Percentiles rank a stretch among this genome's conserved stretches.
These are phyloP conservation scores for Branchellion lobata DNA, from an alignment of 2,888 invertebrate genomes.

Conservation along the genomic window DNA sequence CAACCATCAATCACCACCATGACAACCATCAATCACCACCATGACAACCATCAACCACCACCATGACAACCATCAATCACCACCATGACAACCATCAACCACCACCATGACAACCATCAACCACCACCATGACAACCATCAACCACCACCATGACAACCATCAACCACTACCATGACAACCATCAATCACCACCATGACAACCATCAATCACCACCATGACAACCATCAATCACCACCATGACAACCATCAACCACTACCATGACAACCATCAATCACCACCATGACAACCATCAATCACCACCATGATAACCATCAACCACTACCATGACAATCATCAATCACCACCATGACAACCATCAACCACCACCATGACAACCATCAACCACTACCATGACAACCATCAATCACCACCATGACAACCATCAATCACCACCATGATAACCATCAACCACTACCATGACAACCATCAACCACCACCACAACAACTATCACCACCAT, in stretches of 20 bases:
- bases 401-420: too few species aligned
- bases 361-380: not conserved
- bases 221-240: not conserved
- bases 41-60: not conserved
- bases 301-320: not conserved
- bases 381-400: too few species aligned
- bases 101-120: not conserved
- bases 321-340: too few species aligned
- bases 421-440: not conserved
- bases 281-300: not conserved
- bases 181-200: not conserved
- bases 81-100: not conserved
- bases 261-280: too few species aligned
- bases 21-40: not conserved
- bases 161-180: too few species aligned
- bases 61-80: too few species aligned
- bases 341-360: too few species aligned
- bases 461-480: too few species aligned
- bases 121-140: too few species aligned
- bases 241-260: not conserved
- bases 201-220: too few species aligned
- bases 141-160: too few species aligned
- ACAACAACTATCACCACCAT: not conserved
- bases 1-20: too few species aligned
- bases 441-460: not conserved